Conservation (phyloP, 2,888 invertebrate genomes). For the Julus scanicus region DNA sequence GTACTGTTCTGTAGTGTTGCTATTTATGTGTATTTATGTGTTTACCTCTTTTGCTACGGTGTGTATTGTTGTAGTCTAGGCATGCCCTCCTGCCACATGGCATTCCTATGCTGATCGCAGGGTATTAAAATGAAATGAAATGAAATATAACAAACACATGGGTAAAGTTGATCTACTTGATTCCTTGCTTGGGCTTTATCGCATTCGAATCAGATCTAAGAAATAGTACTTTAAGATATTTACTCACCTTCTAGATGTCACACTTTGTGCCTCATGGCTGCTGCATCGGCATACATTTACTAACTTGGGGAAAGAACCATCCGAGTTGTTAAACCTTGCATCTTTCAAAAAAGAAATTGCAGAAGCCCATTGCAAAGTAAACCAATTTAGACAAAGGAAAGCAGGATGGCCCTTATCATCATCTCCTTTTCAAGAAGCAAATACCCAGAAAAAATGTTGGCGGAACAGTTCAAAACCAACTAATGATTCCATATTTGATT, state of each 20-base stretch:
- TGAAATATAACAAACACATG: no score
- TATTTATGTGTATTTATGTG: no score
- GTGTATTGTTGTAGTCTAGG: no score
- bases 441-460: background rate
- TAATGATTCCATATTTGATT: background rate
- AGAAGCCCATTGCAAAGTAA: conserved; percentile 9
- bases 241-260: conserved; percentile 68
- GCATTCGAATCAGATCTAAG: no score
- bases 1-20: no score
- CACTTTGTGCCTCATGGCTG: conserved; percentile 16
- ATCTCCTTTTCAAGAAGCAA: background rate
- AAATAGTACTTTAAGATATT: conserved; percentile 64
- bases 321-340: background rate
- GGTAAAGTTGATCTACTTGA: no score
- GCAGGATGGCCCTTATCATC: background rate
- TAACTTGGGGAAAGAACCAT: background rate
- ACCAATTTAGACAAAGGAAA: background rate
- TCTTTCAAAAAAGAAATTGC: conserved; percentile 18
- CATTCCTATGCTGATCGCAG: no score
- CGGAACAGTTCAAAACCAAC: background rate
- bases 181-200: no score
- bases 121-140: no score
- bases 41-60: no score
- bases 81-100: no score
- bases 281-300: background rate